These are phyloP conservation scores for Spilarctia lutea DNA, from an alignment of 2,888 invertebrate genomes.

Conservation along the genomic window DNA sequence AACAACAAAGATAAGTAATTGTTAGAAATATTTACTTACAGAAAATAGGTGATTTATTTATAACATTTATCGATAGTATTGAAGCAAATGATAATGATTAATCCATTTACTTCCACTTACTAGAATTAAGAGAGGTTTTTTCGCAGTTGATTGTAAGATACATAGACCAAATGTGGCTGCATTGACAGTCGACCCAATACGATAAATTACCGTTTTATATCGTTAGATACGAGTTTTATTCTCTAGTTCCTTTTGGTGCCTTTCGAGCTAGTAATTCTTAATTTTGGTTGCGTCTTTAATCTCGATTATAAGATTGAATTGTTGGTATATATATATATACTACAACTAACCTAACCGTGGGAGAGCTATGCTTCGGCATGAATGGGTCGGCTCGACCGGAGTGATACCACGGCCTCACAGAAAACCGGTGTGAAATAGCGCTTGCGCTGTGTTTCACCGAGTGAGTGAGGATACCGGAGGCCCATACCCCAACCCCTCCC, in stretches of 20 bases:
- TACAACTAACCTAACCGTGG: too few relatives aligned
- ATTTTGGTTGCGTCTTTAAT: slow-evolving; percentile 11
- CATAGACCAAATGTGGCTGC: slow-evolving; percentile 30
- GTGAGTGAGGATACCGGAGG: too few relatives aligned
- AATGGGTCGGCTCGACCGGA: too few relatives aligned
- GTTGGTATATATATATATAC: too few relatives aligned
- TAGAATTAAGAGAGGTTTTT: slow-evolving; percentile 13
- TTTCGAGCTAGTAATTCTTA: slow-evolving; percentile 12
- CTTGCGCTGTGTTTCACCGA: too few relatives aligned
- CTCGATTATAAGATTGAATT: not conserved
- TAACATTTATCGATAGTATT: slow-evolving; percentile 4
- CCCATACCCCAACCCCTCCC: too few relatives aligned
- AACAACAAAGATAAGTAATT: not conserved
- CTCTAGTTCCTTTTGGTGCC: slow-evolving; percentile 38
- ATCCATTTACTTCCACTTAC: slow-evolving; percentile 17
- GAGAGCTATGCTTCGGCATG: too few relatives aligned
- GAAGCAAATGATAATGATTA: slow-evolving; percentile 20
- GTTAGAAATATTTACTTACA: not conserved
- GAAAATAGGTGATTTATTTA: slow-evolving; percentile 5
- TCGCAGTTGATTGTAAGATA: slow-evolving; percentile 11
- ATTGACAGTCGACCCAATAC: slow-evolving; percentile 49
- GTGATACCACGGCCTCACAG: too few relatives aligned
- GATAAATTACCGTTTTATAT: slow-evolving; percentile 52
- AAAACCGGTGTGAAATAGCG: too few relatives aligned
- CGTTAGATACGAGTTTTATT: slow-evolving; percentile 47